These are phyloP conservation scores for Felis chaus DNA, from an alignment of 2,113 vertebrate genomes.

Conservation along the genomic window DNA sequence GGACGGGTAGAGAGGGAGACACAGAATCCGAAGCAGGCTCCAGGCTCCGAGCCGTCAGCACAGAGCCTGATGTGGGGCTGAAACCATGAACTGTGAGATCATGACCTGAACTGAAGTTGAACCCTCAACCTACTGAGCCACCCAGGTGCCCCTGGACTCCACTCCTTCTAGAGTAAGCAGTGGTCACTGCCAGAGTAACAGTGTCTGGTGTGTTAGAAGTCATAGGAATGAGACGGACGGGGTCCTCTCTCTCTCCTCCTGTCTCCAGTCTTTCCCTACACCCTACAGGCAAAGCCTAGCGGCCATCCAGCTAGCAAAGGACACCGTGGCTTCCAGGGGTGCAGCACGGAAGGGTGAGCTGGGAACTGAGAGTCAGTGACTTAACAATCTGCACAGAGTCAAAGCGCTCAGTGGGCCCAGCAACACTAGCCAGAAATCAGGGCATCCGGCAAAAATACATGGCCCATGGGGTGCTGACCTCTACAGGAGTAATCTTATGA, in stretches of 20 bases:
- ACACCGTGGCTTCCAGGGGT: neutral
- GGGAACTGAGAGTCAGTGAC: neutral
- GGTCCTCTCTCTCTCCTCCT: rapidly evolving
- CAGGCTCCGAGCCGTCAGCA: no score
- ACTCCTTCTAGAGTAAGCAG: neutral
- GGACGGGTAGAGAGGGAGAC: no score
- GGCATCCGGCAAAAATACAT: neutral
- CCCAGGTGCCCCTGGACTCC: neutral
- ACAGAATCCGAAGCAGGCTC: no score
- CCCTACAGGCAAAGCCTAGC: neutral
- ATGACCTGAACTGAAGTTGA: no score
- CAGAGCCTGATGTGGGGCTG: no score
- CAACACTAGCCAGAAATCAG: neutral
- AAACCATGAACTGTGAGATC: no score
- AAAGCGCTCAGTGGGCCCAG: no score
- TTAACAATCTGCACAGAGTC: neutral
- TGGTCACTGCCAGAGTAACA: neutral
- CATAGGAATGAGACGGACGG: neutral
- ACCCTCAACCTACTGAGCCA: no score
- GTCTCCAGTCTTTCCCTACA: neutral
- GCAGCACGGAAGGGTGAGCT: neutral
- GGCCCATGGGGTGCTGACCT: no score
- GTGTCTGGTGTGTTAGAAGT: neutral
- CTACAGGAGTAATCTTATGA: neutral
- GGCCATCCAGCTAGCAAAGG: neutral